A percentile compares a stretch with the other conserved stretches of the same genome.
phyloP scores from a whole-genome alignment of 2,797 vertebrate genomes.

The Hydrophis major region DNA sequence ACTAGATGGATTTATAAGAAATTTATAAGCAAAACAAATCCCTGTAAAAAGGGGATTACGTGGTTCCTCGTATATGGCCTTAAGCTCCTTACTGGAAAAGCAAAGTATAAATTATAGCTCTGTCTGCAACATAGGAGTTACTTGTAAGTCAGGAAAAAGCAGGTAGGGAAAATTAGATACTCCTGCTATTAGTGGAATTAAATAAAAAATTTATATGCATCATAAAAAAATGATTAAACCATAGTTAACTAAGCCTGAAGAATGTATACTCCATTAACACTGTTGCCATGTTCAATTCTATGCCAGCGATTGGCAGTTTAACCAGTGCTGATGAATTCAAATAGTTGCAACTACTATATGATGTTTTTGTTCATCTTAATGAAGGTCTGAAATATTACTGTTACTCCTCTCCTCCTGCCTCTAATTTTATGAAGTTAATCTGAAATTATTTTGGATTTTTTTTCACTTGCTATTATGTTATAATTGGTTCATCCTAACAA shows the following conservation, averaged over 20 bases:
- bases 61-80: not conserved
- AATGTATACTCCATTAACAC: not conserved
- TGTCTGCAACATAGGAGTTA: not conserved
- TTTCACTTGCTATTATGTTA: not conserved
- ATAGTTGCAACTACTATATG: not conserved
- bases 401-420: no score
- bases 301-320: not conserved
- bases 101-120: not conserved
- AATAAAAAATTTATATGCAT: not conserved
- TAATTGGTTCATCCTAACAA: not conserved
- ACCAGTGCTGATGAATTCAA: not conserved
- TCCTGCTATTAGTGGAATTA: not conserved
- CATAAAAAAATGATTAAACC: not conserved
- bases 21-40: not conserved
- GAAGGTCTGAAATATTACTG: not conserved
- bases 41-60: not conserved
- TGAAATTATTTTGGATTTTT: not conserved
- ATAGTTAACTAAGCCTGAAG: not conserved
- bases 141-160: not conserved
- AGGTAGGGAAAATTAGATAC: not conserved
- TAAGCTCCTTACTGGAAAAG: not conserved
- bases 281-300: not conserved
- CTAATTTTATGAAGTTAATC: not conserved
- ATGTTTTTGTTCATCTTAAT: not conserved
- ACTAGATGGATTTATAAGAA: not conserved